phyloP scores from a whole-genome alignment of 2,888 invertebrate genomes.

The Pseudococcus viburni region DNA sequence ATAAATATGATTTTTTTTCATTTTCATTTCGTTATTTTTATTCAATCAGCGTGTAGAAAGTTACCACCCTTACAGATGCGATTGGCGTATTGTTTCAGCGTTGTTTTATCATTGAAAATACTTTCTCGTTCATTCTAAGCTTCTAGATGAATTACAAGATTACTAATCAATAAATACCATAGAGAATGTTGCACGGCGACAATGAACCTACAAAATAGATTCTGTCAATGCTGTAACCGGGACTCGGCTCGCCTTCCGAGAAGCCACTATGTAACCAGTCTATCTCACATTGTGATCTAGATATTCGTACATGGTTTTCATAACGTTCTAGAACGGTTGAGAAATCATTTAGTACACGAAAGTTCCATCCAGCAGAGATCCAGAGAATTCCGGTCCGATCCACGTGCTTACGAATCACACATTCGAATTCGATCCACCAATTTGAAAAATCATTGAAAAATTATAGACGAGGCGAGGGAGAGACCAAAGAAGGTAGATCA shows the following conservation, averaged over 20 bases:
- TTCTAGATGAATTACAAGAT: constrained; percentile 27
- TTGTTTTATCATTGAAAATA: constrained; percentile 9
- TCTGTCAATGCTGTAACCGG: neutral
- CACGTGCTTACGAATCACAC: neutral
- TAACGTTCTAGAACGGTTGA: constrained; percentile 12
- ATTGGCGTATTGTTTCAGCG: constrained; percentile 4
- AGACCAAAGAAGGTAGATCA: too few species aligned
- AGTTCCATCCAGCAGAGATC: neutral
- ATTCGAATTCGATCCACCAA: neutral
- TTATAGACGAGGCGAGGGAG: neutral
- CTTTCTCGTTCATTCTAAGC: constrained; percentile 38
- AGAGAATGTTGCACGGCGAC: neutral
- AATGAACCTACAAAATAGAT: neutral
- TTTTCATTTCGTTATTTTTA: constrained; percentile 13
- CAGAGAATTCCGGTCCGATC: neutral
- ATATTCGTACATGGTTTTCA: neutral
- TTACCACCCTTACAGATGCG: constrained; percentile 19
- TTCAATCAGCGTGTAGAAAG: constrained; percentile 3
- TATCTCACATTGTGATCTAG: neutral
- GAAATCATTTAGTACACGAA: neutral
- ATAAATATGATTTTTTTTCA: constrained; percentile 3
- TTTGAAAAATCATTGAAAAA: neutral
- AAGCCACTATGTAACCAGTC: constrained; percentile 29
- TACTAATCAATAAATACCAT: constrained; percentile 15
- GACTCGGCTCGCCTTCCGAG: neutral